These are phyloP conservation scores for Xanthia icteritia DNA, from an alignment of 2,888 invertebrate genomes.

Conservation along the genomic window DNA sequence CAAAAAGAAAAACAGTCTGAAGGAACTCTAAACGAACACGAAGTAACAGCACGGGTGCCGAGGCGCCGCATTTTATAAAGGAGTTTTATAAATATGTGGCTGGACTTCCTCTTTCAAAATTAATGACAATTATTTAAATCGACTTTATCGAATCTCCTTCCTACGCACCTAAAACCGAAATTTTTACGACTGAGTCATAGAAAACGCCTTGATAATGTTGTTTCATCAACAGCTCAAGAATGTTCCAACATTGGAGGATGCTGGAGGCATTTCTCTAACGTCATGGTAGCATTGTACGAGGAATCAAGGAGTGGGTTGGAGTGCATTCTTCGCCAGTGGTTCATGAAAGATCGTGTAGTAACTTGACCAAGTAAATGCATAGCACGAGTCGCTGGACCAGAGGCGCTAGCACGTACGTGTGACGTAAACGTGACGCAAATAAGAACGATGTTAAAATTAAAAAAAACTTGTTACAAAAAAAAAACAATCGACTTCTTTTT, in stretches of 20 bases:
- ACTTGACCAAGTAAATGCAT: no score
- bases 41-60: not conserved
- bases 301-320: not conserved
- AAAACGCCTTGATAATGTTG: not conserved
- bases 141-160: not conserved
- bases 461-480: no score
- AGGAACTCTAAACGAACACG: not conserved
- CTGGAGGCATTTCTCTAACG: not conserved
- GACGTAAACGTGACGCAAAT: no score
- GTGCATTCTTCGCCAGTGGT: no score
- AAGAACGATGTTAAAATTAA: no score
- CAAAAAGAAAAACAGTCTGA: not conserved
- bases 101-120: not conserved
- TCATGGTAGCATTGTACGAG: not conserved
- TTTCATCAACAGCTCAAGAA: not conserved
- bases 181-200: slow-evolving; percentile 22
- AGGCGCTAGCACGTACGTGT: no score
- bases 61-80: not conserved
- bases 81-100: not conserved
- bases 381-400: no score
- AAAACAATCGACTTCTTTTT: no score
- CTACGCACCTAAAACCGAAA: not conserved
- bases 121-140: not conserved
- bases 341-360: no score
- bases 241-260: not conserved